phyloP scores from a whole-genome alignment of 2,888 invertebrate genomes.

The Asteroscopus sphinx region DNA sequence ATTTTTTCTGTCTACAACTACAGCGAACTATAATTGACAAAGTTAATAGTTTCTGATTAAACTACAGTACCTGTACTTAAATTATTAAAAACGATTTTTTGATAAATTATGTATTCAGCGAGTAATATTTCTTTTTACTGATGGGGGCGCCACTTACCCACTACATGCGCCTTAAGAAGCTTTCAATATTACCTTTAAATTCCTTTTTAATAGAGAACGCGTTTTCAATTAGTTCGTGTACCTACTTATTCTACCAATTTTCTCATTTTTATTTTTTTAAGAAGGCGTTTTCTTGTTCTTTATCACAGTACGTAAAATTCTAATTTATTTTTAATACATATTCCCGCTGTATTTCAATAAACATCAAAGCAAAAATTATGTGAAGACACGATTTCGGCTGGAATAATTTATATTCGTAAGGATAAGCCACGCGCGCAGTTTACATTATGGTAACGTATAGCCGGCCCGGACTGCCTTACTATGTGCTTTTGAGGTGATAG shows the following conservation, averaged over 20 bases:
- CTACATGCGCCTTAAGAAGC: too few relatives aligned
- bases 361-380: constrained; percentile 59
- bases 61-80: too few relatives aligned
- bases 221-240: not conserved
- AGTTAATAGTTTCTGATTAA: too few relatives aligned
- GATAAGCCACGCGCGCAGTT: constrained; percentile 56
- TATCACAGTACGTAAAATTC: constrained; percentile 11
- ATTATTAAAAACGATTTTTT: too few relatives aligned
- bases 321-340: constrained; percentile 22
- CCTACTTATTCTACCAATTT: constrained; percentile 17
- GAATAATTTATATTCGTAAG: constrained; percentile 54
- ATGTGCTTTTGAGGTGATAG: constrained; percentile 56
- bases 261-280: constrained; percentile 8
- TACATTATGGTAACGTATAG: constrained; percentile 52
- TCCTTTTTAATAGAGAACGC: constrained; percentile 2
- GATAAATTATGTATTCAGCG: too few relatives aligned
- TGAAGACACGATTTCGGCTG: constrained; percentile 53
- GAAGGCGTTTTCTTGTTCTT: constrained; percentile 8
- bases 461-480: constrained; percentile 34
- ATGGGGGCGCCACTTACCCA: too few relatives aligned
- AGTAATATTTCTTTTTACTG: too few relatives aligned
- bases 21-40: too few relatives aligned
- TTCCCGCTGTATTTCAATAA: constrained; percentile 29
- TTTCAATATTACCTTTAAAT: constrained; percentile 5
- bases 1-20: too few relatives aligned